phyloP scores from a whole-genome alignment of 2,888 invertebrate species.

The Orthosia gracilis region DNA sequence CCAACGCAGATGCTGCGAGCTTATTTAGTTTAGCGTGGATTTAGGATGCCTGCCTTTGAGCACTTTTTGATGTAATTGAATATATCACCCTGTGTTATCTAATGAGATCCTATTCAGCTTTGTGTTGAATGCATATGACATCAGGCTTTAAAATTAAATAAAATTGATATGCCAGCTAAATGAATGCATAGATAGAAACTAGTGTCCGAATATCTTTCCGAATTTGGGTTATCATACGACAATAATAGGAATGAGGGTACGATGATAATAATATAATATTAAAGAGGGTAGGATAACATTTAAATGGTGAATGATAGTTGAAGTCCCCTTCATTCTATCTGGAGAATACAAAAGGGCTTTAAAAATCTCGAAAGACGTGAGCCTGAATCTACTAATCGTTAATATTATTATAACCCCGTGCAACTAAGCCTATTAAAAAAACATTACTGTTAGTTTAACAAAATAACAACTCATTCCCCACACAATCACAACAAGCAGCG shows the following conservation, averaged over 20 bases:
- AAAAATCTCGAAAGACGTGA: neutral
- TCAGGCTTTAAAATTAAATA: neutral
- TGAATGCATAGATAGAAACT: neutral
- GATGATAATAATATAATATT: no score
- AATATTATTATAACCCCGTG: constrained; percentile 6
- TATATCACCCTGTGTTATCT: neutral
- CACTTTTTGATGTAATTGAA: constrained; percentile 3
- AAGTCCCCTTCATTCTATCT: no score
- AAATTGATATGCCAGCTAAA: neutral
- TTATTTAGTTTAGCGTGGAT: constrained; percentile 33
- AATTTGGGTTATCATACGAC: no score
- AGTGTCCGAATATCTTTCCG: no score
- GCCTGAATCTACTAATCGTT: neutral
- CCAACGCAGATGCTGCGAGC: constrained; percentile 26
- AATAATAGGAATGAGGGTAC: no score
- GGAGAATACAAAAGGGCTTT: neutral
- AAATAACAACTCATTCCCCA: neutral
- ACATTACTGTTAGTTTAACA: neutral
- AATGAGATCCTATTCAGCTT: constrained; percentile 24
- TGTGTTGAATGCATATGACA: neutral
- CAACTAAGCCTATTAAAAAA: neutral
- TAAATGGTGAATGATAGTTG: no score
- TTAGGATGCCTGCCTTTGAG: constrained; percentile 18
- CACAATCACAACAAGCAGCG: constrained; percentile 34
- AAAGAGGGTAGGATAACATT: no score